Percentiles rank a stretch among this genome's conserved stretches.
Evolutionary conservation across 1,140 invertebrate species (phyloP).

Genomic region (Stenopsyche tienmushanensis): DNA sequence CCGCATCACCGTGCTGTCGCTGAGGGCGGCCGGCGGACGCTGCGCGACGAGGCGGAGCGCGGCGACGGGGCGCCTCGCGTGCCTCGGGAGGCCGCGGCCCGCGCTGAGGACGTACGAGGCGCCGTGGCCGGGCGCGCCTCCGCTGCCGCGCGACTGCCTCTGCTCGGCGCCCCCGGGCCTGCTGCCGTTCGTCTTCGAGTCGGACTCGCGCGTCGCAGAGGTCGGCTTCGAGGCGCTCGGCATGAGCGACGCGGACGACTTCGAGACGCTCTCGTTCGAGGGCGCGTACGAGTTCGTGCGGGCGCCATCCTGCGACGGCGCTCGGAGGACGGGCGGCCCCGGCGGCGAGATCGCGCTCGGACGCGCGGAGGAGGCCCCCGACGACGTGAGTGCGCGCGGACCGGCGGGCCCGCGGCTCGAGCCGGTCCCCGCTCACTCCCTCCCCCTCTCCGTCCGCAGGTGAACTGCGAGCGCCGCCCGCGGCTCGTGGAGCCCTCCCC

Average conservation of each 20-base stretch:
- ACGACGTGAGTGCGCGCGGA: no score
- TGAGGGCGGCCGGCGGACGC: slow-evolving; percentile 64
- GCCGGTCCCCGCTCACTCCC: no score
- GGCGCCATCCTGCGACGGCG: no score
- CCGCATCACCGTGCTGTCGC: slow-evolving; percentile 64
- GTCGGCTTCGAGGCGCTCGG: slow-evolving; percentile 77
- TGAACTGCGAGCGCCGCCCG: slow-evolving; percentile 72
- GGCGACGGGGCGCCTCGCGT: slow-evolving; percentile 71
- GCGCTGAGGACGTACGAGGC: slow-evolving; percentile 68
- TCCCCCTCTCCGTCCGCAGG: slow-evolving; percentile 63
- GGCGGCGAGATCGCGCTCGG: no score
- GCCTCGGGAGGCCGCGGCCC: slow-evolving; percentile 62
- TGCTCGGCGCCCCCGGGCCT: slow-evolving; percentile 51
- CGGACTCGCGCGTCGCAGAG: slow-evolving; percentile 72
- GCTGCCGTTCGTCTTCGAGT: slow-evolving; percentile 72
- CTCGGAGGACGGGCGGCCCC: no score
- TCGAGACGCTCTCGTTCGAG: slow-evolving; percentile 79
- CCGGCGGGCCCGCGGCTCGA: no score
- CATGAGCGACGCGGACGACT: slow-evolving; percentile 84
- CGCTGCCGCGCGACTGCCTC: slow-evolving; percentile 64
- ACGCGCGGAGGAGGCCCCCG: no score
- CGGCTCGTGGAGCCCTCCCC: slow-evolving; percentile 77
- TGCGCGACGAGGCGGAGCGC: slow-evolving; percentile 58
- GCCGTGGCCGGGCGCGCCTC: slow-evolving; percentile 66
- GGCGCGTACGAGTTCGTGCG: slow-evolving; percentile 80